These are phyloP conservation scores for Orchesella cincta DNA, from an alignment of 1,140 invertebrate genomes.

Conservation along the genomic window DNA sequence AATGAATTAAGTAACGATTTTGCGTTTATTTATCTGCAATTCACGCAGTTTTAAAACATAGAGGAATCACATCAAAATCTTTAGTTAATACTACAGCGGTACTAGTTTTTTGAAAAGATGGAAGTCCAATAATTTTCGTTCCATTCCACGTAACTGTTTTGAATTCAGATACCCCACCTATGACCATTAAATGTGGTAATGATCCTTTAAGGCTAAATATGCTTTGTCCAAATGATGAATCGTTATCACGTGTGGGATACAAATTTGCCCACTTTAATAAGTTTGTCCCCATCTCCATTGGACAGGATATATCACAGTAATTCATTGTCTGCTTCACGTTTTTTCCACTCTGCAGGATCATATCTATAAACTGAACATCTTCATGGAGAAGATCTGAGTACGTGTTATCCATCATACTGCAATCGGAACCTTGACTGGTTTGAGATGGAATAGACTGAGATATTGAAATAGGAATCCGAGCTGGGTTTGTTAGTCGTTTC, in stretches of 20 bases:
- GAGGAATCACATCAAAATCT: conserved; percentile 23
- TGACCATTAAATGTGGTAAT: conserved; percentile 41
- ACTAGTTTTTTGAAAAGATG: conserved; percentile 30
- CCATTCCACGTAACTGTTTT: conserved; percentile 30
- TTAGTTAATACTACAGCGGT: conserved; percentile 37
- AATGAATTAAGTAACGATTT: too few relatives aligned
- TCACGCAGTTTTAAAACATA: conserved; percentile 12
- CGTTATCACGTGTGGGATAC: conserved; percentile 44
- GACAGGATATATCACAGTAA: conserved; percentile 38
- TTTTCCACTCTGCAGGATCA: conserved; percentile 40
- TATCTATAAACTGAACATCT: conserved; percentile 6
- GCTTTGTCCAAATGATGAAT: conserved; percentile 37
- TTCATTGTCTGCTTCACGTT: conserved; percentile 45
- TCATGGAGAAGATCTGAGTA: not conserved
- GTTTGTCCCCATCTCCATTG: conserved; percentile 41
- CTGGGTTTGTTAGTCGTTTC: conserved; percentile 45
- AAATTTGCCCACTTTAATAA: conserved; percentile 48
- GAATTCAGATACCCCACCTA: conserved; percentile 42
- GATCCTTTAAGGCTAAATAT: conserved; percentile 33
- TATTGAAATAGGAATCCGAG: conserved; percentile 24
- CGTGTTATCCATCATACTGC: not conserved
- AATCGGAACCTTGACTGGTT: not conserved
- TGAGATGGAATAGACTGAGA: too few relatives aligned
- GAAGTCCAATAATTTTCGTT: conserved; percentile 43
- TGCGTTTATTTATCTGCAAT: too few relatives aligned